Evolutionary conservation across 2,797 vertebrate genomes (phyloP), one percentile per base, ranked within the genome.

Genomic region (Sebastes nivosus): DNA sequence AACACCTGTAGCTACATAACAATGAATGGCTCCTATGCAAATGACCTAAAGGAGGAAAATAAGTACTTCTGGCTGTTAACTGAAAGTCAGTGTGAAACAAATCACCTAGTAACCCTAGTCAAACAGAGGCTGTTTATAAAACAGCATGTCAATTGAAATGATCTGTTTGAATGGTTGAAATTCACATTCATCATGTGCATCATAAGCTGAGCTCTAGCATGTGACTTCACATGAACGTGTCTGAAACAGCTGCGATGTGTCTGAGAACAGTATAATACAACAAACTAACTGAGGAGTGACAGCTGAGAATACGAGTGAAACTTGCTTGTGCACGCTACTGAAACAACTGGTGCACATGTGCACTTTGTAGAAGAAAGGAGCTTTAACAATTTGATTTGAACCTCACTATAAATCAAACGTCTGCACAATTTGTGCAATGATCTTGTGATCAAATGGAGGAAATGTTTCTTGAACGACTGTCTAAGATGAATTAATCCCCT

Each of bases 121-220:
- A 63, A 67, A 67, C 12, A 8, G 8, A 46, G 14, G 7, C 80
- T 27, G 12, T n/a, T 70, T 65, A 50, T 7, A 77, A 70, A 72
- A 66, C 11, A 38, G 46, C 67, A 59, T 54, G 61, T 75, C 61
- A 29, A 25, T 54, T 32, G 27, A 69, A 75, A 75, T 77, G 1
- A 73, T 71, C 42, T 38, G 2, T 67, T 50, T 71, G 24, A 86
- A 38, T 50, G 38, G 14, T 11, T 55, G 14, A 77, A 55, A 69
- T 66, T 74, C 76, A 73, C 61, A 82, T 81, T 86, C 69, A 63
- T 34, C 13, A 24, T 42, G 32, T 73, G 46, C 66, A 70, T 73
- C 1, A 61, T 74, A 16, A 71, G 3, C 34, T 67, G 25, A 64
- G 46, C 14, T 72, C 8, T 20, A 13, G 50, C 34, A 60, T 7